Evolutionary conservation across 1,140 invertebrate species (phyloP).

Genomic region (Pachypeltis micranthus): DNA sequence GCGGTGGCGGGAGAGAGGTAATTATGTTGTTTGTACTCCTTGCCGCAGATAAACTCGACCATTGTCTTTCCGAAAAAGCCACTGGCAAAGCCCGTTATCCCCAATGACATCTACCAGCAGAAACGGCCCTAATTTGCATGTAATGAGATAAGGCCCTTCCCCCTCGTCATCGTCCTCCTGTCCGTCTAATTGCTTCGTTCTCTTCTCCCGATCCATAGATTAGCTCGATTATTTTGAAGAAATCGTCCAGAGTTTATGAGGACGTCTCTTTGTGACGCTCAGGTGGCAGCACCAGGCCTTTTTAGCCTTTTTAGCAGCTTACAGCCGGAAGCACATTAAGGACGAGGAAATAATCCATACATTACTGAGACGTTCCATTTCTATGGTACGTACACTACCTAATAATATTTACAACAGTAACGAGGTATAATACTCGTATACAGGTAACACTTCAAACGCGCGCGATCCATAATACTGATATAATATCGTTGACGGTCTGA

Average conservation of each 20-base stretch:
- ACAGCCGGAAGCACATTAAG: too few species aligned
- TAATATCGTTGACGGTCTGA: too few species aligned
- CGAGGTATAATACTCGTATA: too few species aligned
- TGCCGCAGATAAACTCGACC: constrained; percentile 7
- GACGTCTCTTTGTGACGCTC: constrained; percentile 4
- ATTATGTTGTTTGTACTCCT: constrained; percentile 8
- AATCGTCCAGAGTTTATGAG: constrained; percentile 3
- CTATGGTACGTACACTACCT: too few species aligned
- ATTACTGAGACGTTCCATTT: too few species aligned
- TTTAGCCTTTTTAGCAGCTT: too few species aligned
- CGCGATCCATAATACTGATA: too few species aligned
- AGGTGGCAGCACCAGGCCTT: background rate
- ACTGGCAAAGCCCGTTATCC: constrained; percentile 5
- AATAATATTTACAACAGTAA: too few species aligned
- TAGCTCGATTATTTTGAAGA: background rate
- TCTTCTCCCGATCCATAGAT: constrained; percentile 7
- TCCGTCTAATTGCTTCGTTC: constrained; percentile 2
- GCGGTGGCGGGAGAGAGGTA: background rate
- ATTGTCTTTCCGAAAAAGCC: constrained; percentile 1
- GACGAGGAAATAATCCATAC: too few species aligned
- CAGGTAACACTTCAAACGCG: too few species aligned
- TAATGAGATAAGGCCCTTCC: background rate
- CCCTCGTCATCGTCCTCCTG: background rate
- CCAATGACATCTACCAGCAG: background rate
- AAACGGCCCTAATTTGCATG: background rate